phyloP scores from a whole-genome alignment of 2,888 invertebrate species.

The Crematogaster levior region DNA sequence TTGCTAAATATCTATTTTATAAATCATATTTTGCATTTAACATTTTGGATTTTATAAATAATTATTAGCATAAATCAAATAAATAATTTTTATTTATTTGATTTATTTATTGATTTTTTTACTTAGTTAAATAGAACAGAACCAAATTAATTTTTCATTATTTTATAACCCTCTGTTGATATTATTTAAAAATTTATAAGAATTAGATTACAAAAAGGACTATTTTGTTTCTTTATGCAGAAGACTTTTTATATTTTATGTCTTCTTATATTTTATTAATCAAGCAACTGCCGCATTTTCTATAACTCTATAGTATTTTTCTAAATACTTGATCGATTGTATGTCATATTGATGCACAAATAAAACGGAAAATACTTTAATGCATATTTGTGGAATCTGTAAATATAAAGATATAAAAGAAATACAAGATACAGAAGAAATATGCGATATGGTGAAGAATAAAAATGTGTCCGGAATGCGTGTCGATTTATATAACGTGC shows the following conservation, averaged over 20 bases:
- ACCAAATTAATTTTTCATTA: neutral
- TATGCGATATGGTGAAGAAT: neutral
- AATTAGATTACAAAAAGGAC: neutral
- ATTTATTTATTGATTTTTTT: too few species aligned
- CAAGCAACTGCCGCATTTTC: neutral
- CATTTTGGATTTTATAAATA: neutral
- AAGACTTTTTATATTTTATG: neutral
- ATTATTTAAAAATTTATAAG: neutral
- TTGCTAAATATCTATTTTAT: neutral
- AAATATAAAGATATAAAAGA: neutral
- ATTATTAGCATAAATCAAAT: neutral
- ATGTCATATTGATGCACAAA: neutral
- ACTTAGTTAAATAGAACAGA: too few species aligned
- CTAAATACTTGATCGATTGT: neutral
- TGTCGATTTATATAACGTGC: slow-evolving; percentile 44
- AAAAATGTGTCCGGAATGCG: slow-evolving; percentile 22
- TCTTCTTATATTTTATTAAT: neutral
- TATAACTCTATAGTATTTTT: neutral
- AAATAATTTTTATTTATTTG: neutral
- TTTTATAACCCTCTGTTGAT: neutral
- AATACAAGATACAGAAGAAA: neutral
- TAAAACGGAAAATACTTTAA: neutral
- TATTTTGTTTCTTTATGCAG: neutral
- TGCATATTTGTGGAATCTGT: slow-evolving; percentile 9
- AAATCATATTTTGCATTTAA: neutral